Evolutionary conservation across 2,888 invertebrate genomes (phyloP).

Genomic region (Elysia crispata): DNA sequence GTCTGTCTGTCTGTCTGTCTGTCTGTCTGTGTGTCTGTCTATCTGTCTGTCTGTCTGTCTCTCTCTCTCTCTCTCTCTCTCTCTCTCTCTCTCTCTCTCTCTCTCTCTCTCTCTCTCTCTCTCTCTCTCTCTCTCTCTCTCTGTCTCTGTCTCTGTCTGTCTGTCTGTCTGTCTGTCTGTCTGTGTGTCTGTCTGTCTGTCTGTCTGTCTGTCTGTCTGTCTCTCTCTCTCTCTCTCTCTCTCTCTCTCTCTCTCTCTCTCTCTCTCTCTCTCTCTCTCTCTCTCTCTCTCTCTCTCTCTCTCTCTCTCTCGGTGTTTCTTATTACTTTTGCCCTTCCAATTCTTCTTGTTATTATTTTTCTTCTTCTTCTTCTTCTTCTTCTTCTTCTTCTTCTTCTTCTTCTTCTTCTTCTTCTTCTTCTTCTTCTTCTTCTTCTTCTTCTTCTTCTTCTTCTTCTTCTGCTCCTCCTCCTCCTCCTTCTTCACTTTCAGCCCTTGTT

Average conservation of each 20-base stretch:
- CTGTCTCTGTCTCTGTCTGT: too few species aligned
- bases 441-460: too few species aligned
- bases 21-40: not conserved
- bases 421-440: not conserved
- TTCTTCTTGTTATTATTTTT: not conserved
- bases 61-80: conserved; percentile 15
- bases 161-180: too few species aligned
- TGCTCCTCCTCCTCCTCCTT: not conserved
- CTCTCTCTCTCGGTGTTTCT: too few species aligned
- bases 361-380: too few species aligned
- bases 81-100: not conserved
- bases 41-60: conserved; percentile 24
- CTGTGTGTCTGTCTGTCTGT: conserved; percentile 10
- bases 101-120: conserved; percentile 36
- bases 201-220: conserved; percentile 2
- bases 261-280: conserved; percentile 23
- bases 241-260: not conserved
- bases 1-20: not conserved
- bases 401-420: not conserved
- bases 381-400: too few species aligned
- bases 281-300: conserved; percentile 27
- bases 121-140: conserved; percentile 23
- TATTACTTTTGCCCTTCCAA: not conserved
- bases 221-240: conserved; percentile 31
- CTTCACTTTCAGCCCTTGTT: not conserved